A percentile compares a stretch with the other conserved stretches of the same genome.
These are phyloP conservation scores for Ateles fusciceps DNA, from an alignment of 2,797 vertebrate genomes.

Conservation along the genomic window DNA sequence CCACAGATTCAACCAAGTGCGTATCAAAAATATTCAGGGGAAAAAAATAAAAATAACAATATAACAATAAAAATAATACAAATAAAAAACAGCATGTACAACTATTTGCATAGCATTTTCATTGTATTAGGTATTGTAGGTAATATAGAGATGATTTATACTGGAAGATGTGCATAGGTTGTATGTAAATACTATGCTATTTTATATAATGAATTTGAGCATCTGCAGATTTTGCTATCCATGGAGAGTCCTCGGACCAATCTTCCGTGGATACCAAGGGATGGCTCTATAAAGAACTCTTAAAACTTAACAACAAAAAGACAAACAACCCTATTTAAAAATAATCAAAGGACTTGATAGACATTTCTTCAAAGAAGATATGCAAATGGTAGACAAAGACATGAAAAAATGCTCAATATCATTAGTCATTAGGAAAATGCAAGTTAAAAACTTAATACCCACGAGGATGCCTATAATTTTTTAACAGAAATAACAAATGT, in stretches of 20 bases:
- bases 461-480: background rate
- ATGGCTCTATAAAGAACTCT: background rate
- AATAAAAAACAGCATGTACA: background rate
- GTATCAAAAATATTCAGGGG: background rate
- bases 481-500: background rate
- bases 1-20: background rate
- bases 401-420: background rate
- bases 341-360: background rate
- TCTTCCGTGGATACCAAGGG: background rate
- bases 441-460: conserved; percentile 14
- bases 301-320: background rate
- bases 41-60: background rate
- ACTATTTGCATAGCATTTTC: background rate
- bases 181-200: background rate
- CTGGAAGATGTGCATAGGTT: background rate
- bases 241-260: background rate
- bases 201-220: background rate
- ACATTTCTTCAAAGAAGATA: background rate
- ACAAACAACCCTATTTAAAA: background rate
- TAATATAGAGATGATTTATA: background rate
- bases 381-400: background rate
- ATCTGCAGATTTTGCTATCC: background rate
- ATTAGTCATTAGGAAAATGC: background rate
- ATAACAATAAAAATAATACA: background rate
- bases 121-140: background rate